A percentile compares a stretch with the other conserved stretches of the same genome.
These are phyloP conservation scores for Lepidocyrtinus sp. DNA, from an alignment of 2,888 invertebrate genomes.

Conservation along the genomic window DNA sequence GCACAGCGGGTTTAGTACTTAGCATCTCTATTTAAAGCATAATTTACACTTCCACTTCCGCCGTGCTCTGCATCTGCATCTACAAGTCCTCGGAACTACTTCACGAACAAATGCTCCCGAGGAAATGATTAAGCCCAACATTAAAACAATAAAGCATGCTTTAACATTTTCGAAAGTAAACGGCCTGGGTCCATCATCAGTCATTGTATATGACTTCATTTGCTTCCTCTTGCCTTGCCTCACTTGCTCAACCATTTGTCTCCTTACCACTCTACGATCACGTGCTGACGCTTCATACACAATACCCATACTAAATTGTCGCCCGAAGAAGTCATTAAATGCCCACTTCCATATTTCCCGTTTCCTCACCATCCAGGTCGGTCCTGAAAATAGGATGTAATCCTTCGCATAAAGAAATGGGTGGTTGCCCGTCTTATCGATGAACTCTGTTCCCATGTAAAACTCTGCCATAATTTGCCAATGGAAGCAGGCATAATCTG, in stretches of 20 bases:
- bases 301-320: conserved; percentile 40
- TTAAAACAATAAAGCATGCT: conserved; percentile 34
- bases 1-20: no score
- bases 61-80: no score
- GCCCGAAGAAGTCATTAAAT: conserved; percentile 34
- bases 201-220: conserved; percentile 8
- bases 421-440: conserved; percentile 37
- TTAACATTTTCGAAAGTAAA: conserved; percentile 41
- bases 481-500: conserved; percentile 39
- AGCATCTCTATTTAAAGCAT: no score
- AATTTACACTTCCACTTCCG: no score
- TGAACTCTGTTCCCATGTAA: conserved; percentile 41
- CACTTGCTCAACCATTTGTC: conserved; percentile 25
- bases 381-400: conserved; percentile 34
- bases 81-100: not conserved
- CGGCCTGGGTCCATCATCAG: conserved; percentile 41
- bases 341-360: conserved; percentile 27
- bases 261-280: conserved; percentile 16
- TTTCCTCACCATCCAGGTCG: conserved; percentile 34
- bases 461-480: conserved; percentile 38
- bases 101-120: not conserved
- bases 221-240: conserved; percentile 25
- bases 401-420: conserved; percentile 34
- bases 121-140: conserved; percentile 8
- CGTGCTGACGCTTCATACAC: conserved; percentile 24